Evolutionary conservation across 2,113 vertebrate genomes (phyloP), one percentile per base, ranked within the genome.

Genomic region (Cheilinus undulatus): DNA sequence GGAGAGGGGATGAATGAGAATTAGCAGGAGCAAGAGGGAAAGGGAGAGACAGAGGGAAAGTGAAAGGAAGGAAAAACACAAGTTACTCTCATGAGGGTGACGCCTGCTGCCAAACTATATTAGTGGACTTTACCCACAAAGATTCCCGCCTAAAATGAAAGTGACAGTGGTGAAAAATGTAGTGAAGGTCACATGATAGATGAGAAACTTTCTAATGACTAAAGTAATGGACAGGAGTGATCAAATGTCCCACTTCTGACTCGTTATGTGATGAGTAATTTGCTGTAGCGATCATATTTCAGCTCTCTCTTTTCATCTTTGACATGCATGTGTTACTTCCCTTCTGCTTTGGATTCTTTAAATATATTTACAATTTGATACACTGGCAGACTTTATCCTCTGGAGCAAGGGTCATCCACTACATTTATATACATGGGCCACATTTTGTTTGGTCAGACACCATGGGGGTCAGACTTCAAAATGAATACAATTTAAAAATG

Each of bases 331-430:
- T 40, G 59, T 57, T 32, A 59, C 53, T 40, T 32, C 32, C 36
- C 30, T n/a, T 27, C 45, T 13, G 49, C 68, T 71, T 65, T 27
- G 46, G 64, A 85, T 81, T 79, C 78, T 65, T 77, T 53, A 58
- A 54, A 81, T 67, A 57, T 22, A 26, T 56, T 62, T 22, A 57
- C 23, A 62, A 70, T 78, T 58, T 7, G 13, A 52, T 58, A 76
- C n/a, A 7, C 38, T 48, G 69, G 75, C 38, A 61, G 50, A 40
- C 43, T 54, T 77, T 28, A 23, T 63, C 82, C 69, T 81, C 70
- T 56, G 57, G 48, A 64, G 68, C n/a, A n/a, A n/a, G n/a, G n/a
- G n/a, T n/a, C n/a, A n/a, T n/a, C n/a, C n/a, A n/a, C n/a, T n/a
- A n/a, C n/a, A n/a, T n/a, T n/a, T n/a, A n/a, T n/a, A n/a, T n/a